Evolutionary conservation across 2,888 invertebrate genomes (phyloP), one percentile per base, ranked within the genome.

Genomic region (Bombylius discolor): DNA sequence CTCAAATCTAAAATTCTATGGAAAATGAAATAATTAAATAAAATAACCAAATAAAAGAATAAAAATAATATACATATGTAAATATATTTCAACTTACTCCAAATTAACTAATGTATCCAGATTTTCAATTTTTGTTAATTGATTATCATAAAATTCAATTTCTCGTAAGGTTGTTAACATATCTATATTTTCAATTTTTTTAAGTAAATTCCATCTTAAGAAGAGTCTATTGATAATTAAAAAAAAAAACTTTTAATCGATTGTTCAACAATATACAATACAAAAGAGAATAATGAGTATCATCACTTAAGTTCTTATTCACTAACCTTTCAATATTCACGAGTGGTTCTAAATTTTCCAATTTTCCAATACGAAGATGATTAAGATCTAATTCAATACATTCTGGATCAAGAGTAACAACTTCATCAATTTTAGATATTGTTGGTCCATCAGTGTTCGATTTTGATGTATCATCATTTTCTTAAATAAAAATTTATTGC

Each of bases 101-200:
- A 99, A 77, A 76, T 96, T 95, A 4, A 87, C 84, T 12, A 99
- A 80, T 12, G 79, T 72, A 55, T 90, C 88, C 56, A 99, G 77
- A 71, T 95, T 94, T 72, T 95, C 94, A 63, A 99, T 91, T 62
- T 83, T 81, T 1, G 85, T 85, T 52, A 99, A 86, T 77, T 97
- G 96, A 76, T 99, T 99, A 72, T 99, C 99, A 72, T 98, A 96
- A 5, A 99, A 76, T 68, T 99, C 98, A 50, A 99, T 74, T 68
- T 97, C 95, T 23, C 80, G 80, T 12, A 99, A 77, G 0, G 86
- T 87, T 4, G 78, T 80, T 31, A 97, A 75, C 1, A 82, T 84
- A 51, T 81, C 73, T 36, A 98, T 72, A 66, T 95, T 94, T 70
- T 96, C 95, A 63, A 99, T 95, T 70, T 87, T 88, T 68, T 89